phyloP scores from a whole-genome alignment of 2,113 vertebrate genomes.

The Albula glossodonta region DNA sequence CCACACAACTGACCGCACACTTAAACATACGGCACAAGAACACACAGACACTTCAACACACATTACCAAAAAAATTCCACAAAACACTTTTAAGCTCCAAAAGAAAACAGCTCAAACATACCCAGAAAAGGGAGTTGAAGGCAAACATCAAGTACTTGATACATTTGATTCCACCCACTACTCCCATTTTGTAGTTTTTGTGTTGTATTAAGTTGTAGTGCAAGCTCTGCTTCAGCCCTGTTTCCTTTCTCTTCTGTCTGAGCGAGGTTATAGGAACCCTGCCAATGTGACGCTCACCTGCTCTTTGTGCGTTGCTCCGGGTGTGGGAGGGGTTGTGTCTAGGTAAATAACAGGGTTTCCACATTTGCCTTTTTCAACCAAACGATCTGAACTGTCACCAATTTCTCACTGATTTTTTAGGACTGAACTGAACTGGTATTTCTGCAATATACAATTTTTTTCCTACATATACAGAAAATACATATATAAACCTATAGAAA shows the following conservation, averaged over 20 bases:
- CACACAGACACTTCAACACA: not conserved
- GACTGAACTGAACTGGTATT: not conserved
- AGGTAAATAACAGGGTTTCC: not conserved
- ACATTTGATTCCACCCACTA: constrained; percentile 77
- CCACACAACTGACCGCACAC: no score
- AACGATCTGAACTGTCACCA: not conserved
- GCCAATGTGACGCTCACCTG: not conserved
- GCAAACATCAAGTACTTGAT: constrained; percentile 85
- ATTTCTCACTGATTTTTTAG: not conserved
- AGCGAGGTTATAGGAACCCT: not conserved
- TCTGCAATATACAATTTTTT: no score
- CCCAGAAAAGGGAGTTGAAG: constrained; percentile 92
- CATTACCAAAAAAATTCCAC: not conserved
- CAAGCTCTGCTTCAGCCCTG: not conserved
- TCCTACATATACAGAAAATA: no score
- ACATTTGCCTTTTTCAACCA: not conserved
- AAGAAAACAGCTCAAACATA: constrained; percentile 53
- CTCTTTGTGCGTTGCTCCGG: not conserved
- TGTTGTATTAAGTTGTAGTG: not conserved
- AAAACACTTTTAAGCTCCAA: not conserved
- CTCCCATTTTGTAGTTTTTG: constrained; percentile 45
- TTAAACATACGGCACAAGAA: no score
- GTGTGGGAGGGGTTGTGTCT: not conserved
- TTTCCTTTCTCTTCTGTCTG: not conserved
- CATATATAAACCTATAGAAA: no score